Evolutionary conservation across 2,113 vertebrate species (phyloP), one percentile per base, ranked within the genome.

Genomic region (Bubo bubo): DNA sequence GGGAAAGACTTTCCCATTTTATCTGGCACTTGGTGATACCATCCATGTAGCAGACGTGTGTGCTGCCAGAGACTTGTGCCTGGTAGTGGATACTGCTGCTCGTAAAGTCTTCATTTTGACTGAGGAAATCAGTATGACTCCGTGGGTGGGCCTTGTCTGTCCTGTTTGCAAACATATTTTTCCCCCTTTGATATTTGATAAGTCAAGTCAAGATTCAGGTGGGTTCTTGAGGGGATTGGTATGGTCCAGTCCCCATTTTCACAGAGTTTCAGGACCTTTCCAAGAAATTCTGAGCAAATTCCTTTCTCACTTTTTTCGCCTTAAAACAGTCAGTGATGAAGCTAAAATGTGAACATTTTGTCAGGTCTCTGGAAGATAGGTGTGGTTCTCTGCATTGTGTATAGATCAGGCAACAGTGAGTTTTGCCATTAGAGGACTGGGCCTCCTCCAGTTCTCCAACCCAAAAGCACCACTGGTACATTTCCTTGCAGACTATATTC

Each of bases 321-420:
- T n/a, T 39, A 7, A 1, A 20, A 15, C 64, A 27, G 43, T 30
- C 20, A 19, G 7, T 43, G 62, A 26, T 70, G 62, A n/a, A 71
- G 16, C 64, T 39, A 12, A 70, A 37, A n/a, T 22, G 4, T 37
- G 15, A 63, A 11, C 26, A 11, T n/a, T 21, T 28, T 43, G 18
- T 35, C 10, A 30, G 24, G 28, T 76, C 35, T 56, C 39, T 75
- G 62, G 41, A 70, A 34, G 35, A 24, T 5, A 34, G 41, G 21
- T 0, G 5, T 75, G 14, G 18, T n/a, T 45, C 72, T 83, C 59
- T 74, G 23, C 0, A 0, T 15, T 14, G 37, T 10, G 22, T 32
- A 8, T 37, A 6, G 53, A 58, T 58, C 34, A 47, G 50, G 32
- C 26, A 87, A 15, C 13, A 30, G 21, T 34, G 35, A 10, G 12